Evolutionary conservation across 2,888 invertebrate genomes (phyloP), one percentile per base, ranked within the genome.

Genomic region (Tenthredo distinguenda): DNA sequence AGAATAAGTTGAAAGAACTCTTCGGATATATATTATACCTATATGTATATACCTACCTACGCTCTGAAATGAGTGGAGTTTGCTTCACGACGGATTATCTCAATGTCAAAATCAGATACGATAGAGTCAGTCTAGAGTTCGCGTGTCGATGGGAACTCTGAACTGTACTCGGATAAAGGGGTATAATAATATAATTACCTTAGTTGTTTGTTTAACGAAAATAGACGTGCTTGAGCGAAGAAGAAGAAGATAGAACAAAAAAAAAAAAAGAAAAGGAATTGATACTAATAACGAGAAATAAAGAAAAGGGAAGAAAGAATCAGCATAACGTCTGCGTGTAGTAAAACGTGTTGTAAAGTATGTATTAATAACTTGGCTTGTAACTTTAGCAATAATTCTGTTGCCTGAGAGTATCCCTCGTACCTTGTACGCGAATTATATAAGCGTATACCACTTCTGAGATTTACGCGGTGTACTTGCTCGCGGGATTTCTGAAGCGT

Each of bases 101-200:
- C 77, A 77, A 77, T 77, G 77, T 77, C 77, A 77, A 15, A 50
- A 77, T 77, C 77, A 77, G 77, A 77, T 55, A 55, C 77, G 77
- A 77, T 34, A 50, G 50, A 40, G 26, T 88, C 71, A 40, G 26
- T 88, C 71, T 87, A 86, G 88, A 87, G 47, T 40, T 88, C 86
- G 85, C 86, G 85, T 84, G 87, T 82, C 87, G 85, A 87, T 87
- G 85, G 86, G 77, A 55, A 31, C 18, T 55, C 31, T 77, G 50
- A 55, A 77, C 77, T 77, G 31, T 74, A 43, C 31, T 31, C 18
- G 55, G 50, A 55, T 34, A 4, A 55, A 55, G 55, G 77, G 77
- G 50, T 90, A 55, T 55, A 90, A 90, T 89, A 87, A 90, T 89
- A 89, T 90, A 89, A 89, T 89, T 88, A 87, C 87, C 86, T 86